phyloP scores from a whole-genome alignment of 2,113 vertebrate species.

The Rhinopithecus roxellana region DNA sequence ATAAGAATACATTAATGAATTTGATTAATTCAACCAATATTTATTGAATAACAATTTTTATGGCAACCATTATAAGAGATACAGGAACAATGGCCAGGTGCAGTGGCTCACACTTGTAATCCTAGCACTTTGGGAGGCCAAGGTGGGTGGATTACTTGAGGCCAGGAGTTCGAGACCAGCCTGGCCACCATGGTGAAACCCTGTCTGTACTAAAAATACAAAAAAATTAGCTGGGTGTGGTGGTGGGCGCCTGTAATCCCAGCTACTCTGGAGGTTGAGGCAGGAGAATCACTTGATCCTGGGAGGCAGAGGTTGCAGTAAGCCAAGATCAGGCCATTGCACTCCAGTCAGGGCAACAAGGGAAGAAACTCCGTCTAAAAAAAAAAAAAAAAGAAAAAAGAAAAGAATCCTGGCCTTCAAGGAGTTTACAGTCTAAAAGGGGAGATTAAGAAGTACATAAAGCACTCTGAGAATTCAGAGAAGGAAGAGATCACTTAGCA shows the following conservation, averaged over 20 bases:
- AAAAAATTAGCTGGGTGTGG: too few relatives aligned
- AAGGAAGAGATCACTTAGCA: not conserved
- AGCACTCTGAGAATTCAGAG: slow-evolving; percentile 15
- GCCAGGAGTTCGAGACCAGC: not conserved
- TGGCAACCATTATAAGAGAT: not conserved
- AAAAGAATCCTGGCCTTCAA: not conserved
- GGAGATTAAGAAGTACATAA: not conserved
- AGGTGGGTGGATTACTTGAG: not conserved
- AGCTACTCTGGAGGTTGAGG: too few relatives aligned
- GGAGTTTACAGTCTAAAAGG: not conserved
- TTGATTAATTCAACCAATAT: not conserved
- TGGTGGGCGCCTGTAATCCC: too few relatives aligned
- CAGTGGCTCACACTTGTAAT: too few relatives aligned
- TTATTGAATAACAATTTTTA: slow-evolving; percentile 23
- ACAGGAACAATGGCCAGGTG: not conserved
- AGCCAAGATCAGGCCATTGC: too few relatives aligned
- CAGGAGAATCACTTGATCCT: too few relatives aligned
- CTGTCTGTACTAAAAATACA: too few relatives aligned
- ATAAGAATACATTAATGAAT: slow-evolving; percentile 31
- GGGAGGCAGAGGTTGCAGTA: too few relatives aligned
- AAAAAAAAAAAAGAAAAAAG: not conserved
- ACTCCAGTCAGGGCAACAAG: too few relatives aligned
- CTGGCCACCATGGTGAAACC: too few relatives aligned
- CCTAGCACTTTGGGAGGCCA: too few relatives aligned
- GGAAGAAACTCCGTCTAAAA: not conserved